Percentiles rank a stretch among this genome's conserved stretches.
Evolutionary conservation across 2,888 invertebrate genomes (phyloP).

Genomic region (Morpho achilles): DNA sequence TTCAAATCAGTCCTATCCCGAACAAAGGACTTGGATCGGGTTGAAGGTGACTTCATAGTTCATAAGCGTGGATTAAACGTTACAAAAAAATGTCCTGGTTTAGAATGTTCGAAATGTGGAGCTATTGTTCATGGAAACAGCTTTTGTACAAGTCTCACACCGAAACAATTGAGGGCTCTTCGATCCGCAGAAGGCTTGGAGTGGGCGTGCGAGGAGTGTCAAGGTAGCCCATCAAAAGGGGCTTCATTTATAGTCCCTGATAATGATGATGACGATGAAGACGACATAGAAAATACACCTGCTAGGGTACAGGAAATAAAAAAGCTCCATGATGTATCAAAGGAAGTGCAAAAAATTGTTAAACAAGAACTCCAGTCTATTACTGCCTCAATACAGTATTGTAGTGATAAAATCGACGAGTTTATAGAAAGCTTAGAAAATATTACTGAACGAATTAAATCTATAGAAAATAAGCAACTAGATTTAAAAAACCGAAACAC

Average conservation of each 20-base stretch:
- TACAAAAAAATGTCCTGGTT: background rate
- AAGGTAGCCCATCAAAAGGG: background rate
- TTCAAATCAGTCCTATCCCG: conserved; percentile 12
- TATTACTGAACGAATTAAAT: background rate
- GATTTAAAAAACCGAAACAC: conserved; percentile 4
- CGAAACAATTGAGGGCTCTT: background rate
- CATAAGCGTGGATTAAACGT: background rate
- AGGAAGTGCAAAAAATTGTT: background rate
- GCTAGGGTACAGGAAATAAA: background rate
- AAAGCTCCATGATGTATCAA: background rate
- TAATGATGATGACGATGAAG: background rate
- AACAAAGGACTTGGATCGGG: conserved; percentile 11
- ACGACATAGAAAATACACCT: background rate
- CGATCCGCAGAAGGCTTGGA: background rate
- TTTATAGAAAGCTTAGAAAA: background rate
- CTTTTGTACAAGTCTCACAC: background rate
- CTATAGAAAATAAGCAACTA: conserved; percentile 1
- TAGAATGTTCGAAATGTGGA: background rate
- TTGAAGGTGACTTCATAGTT: conserved; percentile 12
- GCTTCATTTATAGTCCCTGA: background rate
- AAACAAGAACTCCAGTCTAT: background rate
- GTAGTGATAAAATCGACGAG: background rate
- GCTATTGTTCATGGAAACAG: background rate
- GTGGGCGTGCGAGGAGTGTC: background rate
- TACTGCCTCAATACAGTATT: background rate